Conservation (phyloP, 2,113 vertebrate species). For the Drymodes brunneopygia region DNA sequence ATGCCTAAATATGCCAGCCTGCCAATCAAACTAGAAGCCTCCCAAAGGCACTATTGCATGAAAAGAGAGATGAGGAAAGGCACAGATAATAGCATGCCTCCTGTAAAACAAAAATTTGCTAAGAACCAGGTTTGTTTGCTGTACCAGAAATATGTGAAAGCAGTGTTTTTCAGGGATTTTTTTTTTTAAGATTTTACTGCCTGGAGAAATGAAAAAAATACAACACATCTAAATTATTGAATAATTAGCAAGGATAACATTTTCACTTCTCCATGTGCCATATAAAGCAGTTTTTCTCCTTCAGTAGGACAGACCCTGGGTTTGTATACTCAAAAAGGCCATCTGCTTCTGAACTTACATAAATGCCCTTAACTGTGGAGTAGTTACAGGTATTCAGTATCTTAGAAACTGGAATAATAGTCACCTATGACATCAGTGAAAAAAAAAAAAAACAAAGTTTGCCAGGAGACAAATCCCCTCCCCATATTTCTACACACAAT, state of each 20-base stretch:
- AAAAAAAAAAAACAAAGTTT: background rate
- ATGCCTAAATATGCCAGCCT: background rate
- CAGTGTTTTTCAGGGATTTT: conserved; percentile 30
- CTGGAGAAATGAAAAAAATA: conserved; percentile 22
- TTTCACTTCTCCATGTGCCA: background rate
- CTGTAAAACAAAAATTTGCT: background rate
- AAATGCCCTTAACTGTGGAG: background rate
- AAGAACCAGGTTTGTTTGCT: background rate
- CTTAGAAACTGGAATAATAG: background rate
- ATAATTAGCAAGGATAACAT: conserved; percentile 18
- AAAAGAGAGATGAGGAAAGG: background rate
- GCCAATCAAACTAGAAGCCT: conserved; percentile 10
- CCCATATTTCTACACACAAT: background rate
- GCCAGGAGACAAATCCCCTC: background rate
- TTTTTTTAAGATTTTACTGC: conserved; percentile 20
- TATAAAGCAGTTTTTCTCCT: background rate
- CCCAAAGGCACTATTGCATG: background rate
- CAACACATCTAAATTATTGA: conserved; percentile 7
- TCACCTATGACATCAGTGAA: background rate
- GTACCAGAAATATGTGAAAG: background rate
- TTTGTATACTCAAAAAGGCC: background rate
- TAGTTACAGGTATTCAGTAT: background rate
- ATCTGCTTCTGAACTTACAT: conserved; percentile 1
- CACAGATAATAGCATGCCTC: background rate
- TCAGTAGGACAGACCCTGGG: background rate